phyloP scores from a whole-genome alignment of 2,113 vertebrate species.

The Mus spicilegus region DNA sequence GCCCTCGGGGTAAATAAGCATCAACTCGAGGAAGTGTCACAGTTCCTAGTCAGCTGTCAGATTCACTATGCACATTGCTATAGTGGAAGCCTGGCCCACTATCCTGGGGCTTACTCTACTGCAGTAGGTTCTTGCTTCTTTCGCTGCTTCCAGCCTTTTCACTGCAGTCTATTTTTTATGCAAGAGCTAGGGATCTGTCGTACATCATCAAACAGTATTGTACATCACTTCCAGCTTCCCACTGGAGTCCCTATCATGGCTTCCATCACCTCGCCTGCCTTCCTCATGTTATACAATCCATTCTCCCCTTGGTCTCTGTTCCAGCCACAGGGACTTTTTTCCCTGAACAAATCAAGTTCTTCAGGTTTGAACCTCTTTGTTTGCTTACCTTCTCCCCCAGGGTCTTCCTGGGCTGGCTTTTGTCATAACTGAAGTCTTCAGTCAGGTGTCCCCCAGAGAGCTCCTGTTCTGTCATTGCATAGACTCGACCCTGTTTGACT shows the following conservation, averaged over 20 bases:
- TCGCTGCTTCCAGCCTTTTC: neutral
- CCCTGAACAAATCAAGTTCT: neutral
- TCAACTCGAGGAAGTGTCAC: neutral
- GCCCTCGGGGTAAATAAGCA: neutral
- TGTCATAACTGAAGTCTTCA: constrained; percentile 17
- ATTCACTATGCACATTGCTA: neutral
- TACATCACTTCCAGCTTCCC: neutral
- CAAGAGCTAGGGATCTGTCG: neutral
- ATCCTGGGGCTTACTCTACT: neutral
- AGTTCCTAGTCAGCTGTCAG: neutral
- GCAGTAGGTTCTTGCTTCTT: neutral
- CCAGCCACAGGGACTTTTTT: neutral
- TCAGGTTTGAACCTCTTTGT: neutral
- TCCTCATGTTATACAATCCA: neutral
- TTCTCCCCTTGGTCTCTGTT: neutral
- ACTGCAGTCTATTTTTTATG: neutral
- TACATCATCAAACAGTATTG: neutral
- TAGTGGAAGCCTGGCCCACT: neutral
- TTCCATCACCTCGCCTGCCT: neutral
- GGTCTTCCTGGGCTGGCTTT: neutral
- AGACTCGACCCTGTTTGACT: neutral
- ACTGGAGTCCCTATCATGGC: fast-evolving
- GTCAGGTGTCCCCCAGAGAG: neutral
- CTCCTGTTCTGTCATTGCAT: neutral
- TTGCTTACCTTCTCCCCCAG: neutral